Conservation (phyloP, 2,888 invertebrate genomes). For the Pristionchus mayeri region DNA sequence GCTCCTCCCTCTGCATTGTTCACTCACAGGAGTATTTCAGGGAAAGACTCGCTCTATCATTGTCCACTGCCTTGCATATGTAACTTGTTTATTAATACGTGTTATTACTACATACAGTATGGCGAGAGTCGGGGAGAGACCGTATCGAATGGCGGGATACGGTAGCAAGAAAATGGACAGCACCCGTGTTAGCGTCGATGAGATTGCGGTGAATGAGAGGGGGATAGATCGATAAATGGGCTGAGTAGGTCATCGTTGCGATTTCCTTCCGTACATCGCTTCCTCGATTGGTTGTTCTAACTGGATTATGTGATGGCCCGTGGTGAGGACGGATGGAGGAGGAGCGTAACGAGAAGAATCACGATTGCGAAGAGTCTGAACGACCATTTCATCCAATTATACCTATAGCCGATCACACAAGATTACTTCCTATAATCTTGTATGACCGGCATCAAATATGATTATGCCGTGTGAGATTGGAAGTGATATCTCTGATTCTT, state of each 20-base stretch:
- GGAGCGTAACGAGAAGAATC: slow-evolving; percentile 8
- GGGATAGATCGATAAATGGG: not conserved
- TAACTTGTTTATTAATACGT: slow-evolving; percentile 13
- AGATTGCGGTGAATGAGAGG: slow-evolving; percentile 25
- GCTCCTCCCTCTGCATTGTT: not conserved
- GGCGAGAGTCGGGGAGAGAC: not conserved
- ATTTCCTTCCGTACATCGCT: slow-evolving; percentile 68
- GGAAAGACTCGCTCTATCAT: not conserved
- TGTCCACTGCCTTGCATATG: not conserved
- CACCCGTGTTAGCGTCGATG: slow-evolving; percentile 22
- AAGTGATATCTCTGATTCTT: too few species aligned
- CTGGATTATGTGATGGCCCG: slow-evolving; percentile 61
- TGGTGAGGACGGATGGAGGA: slow-evolving; percentile 12
- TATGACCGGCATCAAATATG: too few species aligned
- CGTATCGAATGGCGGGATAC: slow-evolving; percentile 11
- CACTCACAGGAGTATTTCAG: not conserved
- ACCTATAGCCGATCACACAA: too few species aligned
- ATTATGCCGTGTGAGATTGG: too few species aligned
- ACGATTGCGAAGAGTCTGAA: slow-evolving; percentile 36
- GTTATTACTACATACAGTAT: not conserved
- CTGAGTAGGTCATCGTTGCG: slow-evolving; percentile 33
- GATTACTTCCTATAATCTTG: too few species aligned
- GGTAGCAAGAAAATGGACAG: not conserved
- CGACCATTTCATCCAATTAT: too few species aligned
- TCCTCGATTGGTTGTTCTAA: slow-evolving; percentile 67